phyloP scores from a whole-genome alignment of 2,797 vertebrate genomes.

The Ctenochaetus hawaiiensis region DNA sequence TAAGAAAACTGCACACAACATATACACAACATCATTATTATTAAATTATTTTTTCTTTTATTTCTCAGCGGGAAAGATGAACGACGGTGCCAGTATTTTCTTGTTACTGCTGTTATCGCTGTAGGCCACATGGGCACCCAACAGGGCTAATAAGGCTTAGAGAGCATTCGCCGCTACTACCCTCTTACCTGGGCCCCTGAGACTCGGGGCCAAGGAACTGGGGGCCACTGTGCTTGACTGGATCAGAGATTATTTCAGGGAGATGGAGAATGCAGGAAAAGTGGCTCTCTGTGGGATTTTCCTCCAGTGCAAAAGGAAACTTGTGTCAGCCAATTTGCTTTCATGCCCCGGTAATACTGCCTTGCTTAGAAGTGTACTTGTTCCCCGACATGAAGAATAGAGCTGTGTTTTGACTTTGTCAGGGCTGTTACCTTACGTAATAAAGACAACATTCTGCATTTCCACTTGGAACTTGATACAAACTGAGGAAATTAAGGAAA shows the following conservation, averaged over 20 bases:
- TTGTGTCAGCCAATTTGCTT: conserved; percentile 69
- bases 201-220: conserved; percentile 45
- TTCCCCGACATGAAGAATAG: conserved; percentile 32
- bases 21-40: conserved; percentile 29
- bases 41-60: conserved; percentile 38
- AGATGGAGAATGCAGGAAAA: conserved; percentile 42
- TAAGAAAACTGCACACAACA: conserved; percentile 26
- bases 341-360: conserved; percentile 63
- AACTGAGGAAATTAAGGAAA: conserved; percentile 6
- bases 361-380: conserved; percentile 43
- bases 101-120: conserved; percentile 72
- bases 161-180: conserved; percentile 70
- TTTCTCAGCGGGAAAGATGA: conserved; percentile 9
- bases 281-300: conserved; percentile 26
- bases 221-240: conserved; percentile 38
- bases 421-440: conserved; percentile 32
- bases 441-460: conserved; percentile 24
- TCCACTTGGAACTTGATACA: conserved; percentile 16
- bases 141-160: conserved; percentile 74
- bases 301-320: conserved; percentile 40
- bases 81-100: conserved; percentile 41
- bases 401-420: conserved; percentile 38
- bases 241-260: conserved; percentile 64
- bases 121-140: conserved; percentile 63
- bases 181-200: conserved; percentile 73